Evolutionary conservation across 2,888 invertebrate genomes (phyloP).

Genomic region (Dastarcus helophoroides): DNA sequence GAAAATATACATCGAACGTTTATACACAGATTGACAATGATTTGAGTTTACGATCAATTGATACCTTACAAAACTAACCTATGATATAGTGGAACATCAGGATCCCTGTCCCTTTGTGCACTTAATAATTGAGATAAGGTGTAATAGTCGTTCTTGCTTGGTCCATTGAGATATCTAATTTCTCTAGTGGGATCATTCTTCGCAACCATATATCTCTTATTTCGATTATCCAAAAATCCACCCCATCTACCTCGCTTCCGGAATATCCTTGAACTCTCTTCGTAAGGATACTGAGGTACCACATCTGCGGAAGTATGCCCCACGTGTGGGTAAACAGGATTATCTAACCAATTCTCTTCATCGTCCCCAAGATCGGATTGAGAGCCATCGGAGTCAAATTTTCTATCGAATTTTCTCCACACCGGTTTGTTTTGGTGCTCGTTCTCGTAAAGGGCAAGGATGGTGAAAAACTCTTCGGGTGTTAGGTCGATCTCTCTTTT

Average conservation of each 20-base stretch:
- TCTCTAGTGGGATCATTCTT: conserved; percentile 37
- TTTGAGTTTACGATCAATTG: conserved; percentile 3
- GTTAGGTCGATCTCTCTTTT: conserved; percentile 50
- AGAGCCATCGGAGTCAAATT: conserved; percentile 39
- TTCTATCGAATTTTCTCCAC: conserved; percentile 41
- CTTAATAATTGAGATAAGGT: conserved; percentile 48
- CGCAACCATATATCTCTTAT: conserved; percentile 52
- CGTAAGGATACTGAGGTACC: conserved; percentile 23
- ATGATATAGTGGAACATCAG: conserved; percentile 48
- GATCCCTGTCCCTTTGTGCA: conserved; percentile 40
- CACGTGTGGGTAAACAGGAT: conserved; percentile 42
- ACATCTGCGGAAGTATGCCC: conserved; percentile 33
- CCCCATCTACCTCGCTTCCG: conserved; percentile 22
- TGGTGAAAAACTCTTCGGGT: conserved; percentile 49
- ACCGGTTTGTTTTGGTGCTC: conserved; percentile 39
- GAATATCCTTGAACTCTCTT: conserved; percentile 19
- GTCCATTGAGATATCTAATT: conserved; percentile 31
- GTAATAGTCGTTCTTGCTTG: conserved; percentile 45
- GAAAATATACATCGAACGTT: conserved; percentile 15
- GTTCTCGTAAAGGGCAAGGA: conserved; percentile 49
- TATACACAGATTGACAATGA: conserved; percentile 16
- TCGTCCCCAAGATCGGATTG: conserved; percentile 43
- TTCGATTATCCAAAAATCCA: conserved; percentile 24
- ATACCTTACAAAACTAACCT: conserved; percentile 45
- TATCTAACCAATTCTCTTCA: conserved; percentile 47